Evolutionary conservation across 2,113 vertebrate genomes (phyloP).

Genomic region (Nesogale talazaci): DNA sequence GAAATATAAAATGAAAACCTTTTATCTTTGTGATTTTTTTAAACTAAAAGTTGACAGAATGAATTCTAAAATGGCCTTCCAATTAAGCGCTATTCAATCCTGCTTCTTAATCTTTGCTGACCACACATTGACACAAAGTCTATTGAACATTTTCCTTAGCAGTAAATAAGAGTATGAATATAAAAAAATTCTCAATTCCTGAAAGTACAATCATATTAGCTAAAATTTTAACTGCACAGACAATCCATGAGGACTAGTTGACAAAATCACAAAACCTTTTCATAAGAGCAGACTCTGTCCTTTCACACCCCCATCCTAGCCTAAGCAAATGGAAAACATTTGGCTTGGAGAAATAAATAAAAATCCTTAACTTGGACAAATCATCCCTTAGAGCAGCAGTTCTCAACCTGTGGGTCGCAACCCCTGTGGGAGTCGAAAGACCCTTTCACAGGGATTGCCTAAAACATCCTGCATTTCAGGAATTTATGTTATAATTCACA

Average conservation of each 20-base stretch:
- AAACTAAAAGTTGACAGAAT: not conserved
- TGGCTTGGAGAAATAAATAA: not conserved
- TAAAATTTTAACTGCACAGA: slow-evolving; percentile 20
- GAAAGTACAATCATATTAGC: not conserved
- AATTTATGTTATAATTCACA: too few relatives aligned
- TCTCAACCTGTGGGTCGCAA: too few relatives aligned
- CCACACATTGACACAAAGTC: not conserved
- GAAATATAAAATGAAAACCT: slow-evolving; percentile 33
- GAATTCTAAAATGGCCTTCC: not conserved
- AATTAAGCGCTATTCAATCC: not conserved
- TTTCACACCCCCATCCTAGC: not conserved
- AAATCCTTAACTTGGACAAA: not conserved
- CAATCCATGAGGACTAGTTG: not conserved
- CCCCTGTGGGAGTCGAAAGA: too few relatives aligned
- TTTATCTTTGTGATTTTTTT: not conserved
- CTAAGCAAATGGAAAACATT: not conserved
- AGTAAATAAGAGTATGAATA: not conserved
- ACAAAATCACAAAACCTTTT: not conserved
- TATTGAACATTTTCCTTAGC: not conserved
- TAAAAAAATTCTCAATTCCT: slow-evolving; percentile 2
- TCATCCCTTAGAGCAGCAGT: too few relatives aligned
- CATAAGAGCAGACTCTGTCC: not conserved
- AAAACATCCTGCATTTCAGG: too few relatives aligned
- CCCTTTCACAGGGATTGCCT: too few relatives aligned
- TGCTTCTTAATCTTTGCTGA: slow-evolving; percentile 5